Conservation (phyloP, 2,113 vertebrate species). For the Meles meles region DNA sequence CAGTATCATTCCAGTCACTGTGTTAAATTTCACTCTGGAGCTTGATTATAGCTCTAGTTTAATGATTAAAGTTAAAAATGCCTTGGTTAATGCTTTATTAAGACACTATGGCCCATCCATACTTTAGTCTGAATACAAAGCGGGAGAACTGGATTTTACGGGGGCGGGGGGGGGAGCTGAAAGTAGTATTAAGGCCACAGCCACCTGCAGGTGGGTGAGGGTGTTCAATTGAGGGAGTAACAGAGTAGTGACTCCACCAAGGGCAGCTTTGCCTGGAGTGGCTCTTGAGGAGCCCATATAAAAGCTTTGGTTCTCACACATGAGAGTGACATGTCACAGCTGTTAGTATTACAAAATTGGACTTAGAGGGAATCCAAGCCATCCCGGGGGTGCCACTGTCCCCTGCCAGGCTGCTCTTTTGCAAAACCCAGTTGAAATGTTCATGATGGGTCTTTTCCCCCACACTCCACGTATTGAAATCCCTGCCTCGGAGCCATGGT, state of each 20-base stretch:
- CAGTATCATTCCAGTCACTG: background rate
- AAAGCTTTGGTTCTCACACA: background rate
- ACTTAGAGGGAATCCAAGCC: background rate
- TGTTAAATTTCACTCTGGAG: slow-evolving; percentile 5
- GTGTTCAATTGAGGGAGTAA: background rate
- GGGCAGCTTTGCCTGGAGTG: background rate
- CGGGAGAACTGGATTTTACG: background rate
- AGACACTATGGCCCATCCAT: background rate
- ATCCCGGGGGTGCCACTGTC: background rate
- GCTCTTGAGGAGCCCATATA: background rate
- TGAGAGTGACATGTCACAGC: background rate
- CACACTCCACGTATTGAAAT: background rate
- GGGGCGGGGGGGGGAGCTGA: background rate
- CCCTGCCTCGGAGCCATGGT: background rate
- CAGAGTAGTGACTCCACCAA: background rate
- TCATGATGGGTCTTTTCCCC: background rate
- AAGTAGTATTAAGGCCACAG: background rate
- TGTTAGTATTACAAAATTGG: background rate
- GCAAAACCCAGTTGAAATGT: background rate
- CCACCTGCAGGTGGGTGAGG: background rate
- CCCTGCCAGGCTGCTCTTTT: background rate
- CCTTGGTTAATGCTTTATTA: background rate
- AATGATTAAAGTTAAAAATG: background rate
- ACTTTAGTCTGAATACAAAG: background rate
- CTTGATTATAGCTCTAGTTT: background rate